Base-by-base conservation (phyloP, 2,888 invertebrate genomes). In the Cistogaster globosa region DNA sequence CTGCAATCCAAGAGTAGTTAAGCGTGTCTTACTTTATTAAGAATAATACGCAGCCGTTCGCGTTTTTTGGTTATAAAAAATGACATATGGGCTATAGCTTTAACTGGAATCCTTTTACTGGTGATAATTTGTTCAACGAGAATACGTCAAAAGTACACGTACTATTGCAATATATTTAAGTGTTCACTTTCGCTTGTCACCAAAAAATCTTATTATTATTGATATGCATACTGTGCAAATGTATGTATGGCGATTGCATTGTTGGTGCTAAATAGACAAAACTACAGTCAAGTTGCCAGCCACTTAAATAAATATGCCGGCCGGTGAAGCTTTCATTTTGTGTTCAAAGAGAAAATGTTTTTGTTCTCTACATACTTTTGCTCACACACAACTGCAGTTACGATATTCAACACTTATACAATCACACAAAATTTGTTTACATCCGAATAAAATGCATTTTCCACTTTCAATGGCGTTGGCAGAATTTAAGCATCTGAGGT, bases 231-330 rank as follows among this genome's bases (percentile, higher is more conserved):
- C 32, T 32, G 48, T 38, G 16, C 62, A 62, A n/a, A 53, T 60
- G 14, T 48, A n/a, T 36, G 26, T 48, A 20, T 7, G 58, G 12
- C 0, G 45, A 51, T 38, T 48, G 22, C 20, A 16, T 20, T 68
- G 48, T 67, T 48, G 67, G 48, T 36, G 48, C 38, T 45, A 78
- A 62, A 38, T 11, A 38, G 38, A 11, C 7, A 42, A 53, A 55
- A 42, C 5, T 26, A 20, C 48, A 60, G 48, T 32, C n/a, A 18
- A 72, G 45, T 18, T 74, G 53, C n/a, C 51, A 63, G 75, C 36
- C 45, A 75, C 18, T 65, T 55, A 38, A 32, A 72, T 55, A 38
- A 32, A 72, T 51, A 51, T 80, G 74, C 67, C 74, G 80, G 67
- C 74, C 74, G 53, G 74, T 68, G 36, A 72, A 58, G 53, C 58